These are phyloP conservation scores for Polydesmus complanatus DNA, from an alignment of 2,888 invertebrate genomes.

Conservation along the genomic window DNA sequence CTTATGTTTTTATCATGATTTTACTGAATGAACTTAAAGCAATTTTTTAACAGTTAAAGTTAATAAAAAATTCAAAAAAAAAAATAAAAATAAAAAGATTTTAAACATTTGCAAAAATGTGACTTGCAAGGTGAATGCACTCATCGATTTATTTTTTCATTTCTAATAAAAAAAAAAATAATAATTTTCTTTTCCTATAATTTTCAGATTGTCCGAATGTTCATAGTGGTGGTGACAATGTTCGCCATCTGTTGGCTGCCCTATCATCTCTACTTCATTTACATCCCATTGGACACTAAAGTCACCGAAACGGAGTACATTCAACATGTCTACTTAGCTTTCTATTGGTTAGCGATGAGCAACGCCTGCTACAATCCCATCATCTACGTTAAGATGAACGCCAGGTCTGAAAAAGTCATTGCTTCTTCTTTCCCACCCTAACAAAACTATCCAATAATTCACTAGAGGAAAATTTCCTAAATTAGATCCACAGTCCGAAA, in stretches of 20 bases:
- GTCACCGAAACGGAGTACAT: slow-evolving; percentile 50
- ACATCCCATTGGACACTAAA: slow-evolving; percentile 50
- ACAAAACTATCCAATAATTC: too few species aligned
- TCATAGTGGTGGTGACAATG: slow-evolving; percentile 68
- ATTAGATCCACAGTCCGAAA: too few species aligned
- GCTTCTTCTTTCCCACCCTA: too few species aligned
- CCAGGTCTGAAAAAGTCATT: slow-evolving; percentile 35
- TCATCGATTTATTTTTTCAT: not conserved
- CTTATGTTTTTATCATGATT: too few species aligned
- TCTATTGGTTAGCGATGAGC: slow-evolving; percentile 85
- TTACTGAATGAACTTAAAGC: too few species aligned
- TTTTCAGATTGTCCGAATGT: slow-evolving; percentile 72
- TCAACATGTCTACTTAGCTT: slow-evolving; percentile 69
- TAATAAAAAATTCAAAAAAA: too few species aligned
- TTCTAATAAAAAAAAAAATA: not conserved
- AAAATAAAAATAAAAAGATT: too few species aligned
- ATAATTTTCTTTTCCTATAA: not conserved
- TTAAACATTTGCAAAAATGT: too few species aligned
- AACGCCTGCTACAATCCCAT: slow-evolving; percentile 86
- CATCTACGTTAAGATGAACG: slow-evolving; percentile 88
- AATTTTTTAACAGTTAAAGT: too few species aligned
- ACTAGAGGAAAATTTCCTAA: too few species aligned
- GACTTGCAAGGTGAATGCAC: too few species aligned
- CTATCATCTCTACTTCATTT: slow-evolving; percentile 73
- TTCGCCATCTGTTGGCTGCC: slow-evolving; percentile 83